Base-by-base conservation (phyloP, 1,140 invertebrate species). In the Papilio glaucus region DNA sequence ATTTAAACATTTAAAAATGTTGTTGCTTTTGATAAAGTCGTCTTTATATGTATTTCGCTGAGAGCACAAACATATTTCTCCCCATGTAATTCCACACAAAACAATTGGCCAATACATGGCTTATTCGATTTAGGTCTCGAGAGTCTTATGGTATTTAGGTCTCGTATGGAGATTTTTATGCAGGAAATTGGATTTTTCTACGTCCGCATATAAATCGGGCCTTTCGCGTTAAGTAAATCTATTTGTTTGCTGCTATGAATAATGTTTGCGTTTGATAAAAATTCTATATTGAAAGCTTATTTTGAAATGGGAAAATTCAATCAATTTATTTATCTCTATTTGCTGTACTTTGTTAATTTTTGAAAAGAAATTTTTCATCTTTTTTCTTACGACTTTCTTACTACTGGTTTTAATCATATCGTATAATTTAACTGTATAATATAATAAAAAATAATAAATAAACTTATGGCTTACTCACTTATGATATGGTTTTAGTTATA, bases 101-200 rank as follows among this genome's bases (percentile, higher is more conserved):
- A 75, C 74, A 73, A 15, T 78, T 57, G 77, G 74, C 76, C 77
- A 78, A 81, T 78, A 77, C 70, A 67, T 42, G 73, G 74, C 68
- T 76, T 72, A 77, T 76, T 78, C 72, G 74, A 80, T 77, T 80
- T 78, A 78, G 75, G 72, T 75, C 65, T 26, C 65, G 73, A n/a
- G n/a, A n/a, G n/a, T n/a, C n/a, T n/a, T n/a, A n/a, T n/a, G n/a
- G n/a, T n/a, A n/a, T n/a, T n/a, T n/a, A n/a, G n/a, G n/a, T 74
- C 76, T 70, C 60, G 73, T 75, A 72, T 71, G 63, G 69, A 77
- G 73, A 75, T 80, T 83, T 81, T 84, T 83, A 76, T 71, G 75
- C 75, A 82, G 83, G 83, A 85, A 85, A 86, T 86, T 84, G 84
- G 77, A 83, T 83, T 84, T 77, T 78, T 77, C 71, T 80, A 60